A percentile compares a stretch with the other conserved stretches of the same genome.
Conservation (phyloP, 2,113 vertebrate species). For the Chunga burmeisteri region DNA sequence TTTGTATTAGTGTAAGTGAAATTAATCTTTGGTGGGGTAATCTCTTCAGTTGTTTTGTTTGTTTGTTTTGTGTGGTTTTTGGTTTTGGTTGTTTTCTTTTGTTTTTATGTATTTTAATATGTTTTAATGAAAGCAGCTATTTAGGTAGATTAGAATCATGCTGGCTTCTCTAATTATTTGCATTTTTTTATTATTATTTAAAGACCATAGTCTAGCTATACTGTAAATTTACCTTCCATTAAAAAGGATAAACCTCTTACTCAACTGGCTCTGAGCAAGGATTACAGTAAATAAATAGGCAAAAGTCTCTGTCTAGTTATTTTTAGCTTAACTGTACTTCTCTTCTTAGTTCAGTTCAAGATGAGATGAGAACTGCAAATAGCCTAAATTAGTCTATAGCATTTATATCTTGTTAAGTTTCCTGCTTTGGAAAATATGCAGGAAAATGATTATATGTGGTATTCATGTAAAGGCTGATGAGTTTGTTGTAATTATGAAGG, state of each 20-base stretch:
- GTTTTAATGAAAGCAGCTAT: neutral
- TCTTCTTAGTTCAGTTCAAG: conserved; percentile 58
- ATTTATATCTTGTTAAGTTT: conserved; percentile 82
- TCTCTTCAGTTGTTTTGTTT: neutral
- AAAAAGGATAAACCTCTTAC: neutral
- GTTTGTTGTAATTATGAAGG: conserved; percentile 83
- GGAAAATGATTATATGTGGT: conserved; percentile 80
- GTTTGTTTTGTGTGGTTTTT: neutral
- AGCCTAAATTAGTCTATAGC: conserved; percentile 77
- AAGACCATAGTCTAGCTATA: neutral
- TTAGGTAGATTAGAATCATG: neutral
- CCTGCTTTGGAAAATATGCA: conserved; percentile 81
- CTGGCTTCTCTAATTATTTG: neutral
- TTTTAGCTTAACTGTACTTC: conserved; percentile 52
- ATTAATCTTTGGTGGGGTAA: neutral
- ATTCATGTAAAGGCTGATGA: conserved; percentile 80
- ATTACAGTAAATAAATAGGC: conserved; percentile 41
- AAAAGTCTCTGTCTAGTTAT: conserved; percentile 36
- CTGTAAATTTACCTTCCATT: neutral
- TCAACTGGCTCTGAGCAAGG: conserved; percentile 24
- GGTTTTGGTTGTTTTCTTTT: too few relatives aligned
- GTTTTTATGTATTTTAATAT: neutral
- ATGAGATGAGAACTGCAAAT: conserved; percentile 77
- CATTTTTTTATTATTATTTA: neutral
- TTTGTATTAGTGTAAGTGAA: neutral